Evolutionary conservation across 2,888 invertebrate species (phyloP), one percentile per base, ranked within the genome.

Genomic region (Julus scanicus): DNA sequence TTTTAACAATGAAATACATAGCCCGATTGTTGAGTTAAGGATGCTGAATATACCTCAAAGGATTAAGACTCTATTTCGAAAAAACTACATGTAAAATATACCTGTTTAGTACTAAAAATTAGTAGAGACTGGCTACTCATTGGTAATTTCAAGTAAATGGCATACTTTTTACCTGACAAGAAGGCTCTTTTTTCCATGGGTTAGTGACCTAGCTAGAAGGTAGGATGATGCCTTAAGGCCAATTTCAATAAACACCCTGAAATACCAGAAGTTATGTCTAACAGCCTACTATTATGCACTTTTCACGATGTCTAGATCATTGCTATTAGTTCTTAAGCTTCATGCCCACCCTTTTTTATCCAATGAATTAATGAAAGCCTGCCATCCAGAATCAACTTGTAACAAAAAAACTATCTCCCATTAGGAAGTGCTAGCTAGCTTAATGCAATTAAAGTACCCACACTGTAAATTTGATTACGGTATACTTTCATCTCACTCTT

Each of bases 131-230:
- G 11, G 15, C 11, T 80, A 37, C 37, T 80, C 37, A 37, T 37
- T 37, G 13, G 8, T 37, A 80, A 37, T 80, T 80, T 80, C 11
- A 20, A 37, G 37, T 13, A 37, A 80, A 29, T 37, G 13, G 80
- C 37, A 44, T 15, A 80, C 80, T 37, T 80, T 80, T 80, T 29
- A 29, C 3, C 13, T 29, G 6, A 2, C 37, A 13, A 37, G 37
- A 80, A 20, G 80, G 80, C 13, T 37, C 37, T 13, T 80, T 37
- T 80, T 80, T 37, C 13, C 11, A 80, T 29, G 80, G 80, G 80
- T 80, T 80, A 80, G 80, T 80, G 80, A 80, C 80, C 80, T 37
- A 80, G 80, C 29, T 80, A 80, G 80, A 37, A 80, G 80, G 80
- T 15, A 80, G 9, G 4, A n/a, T n/a, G 44, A 37, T 37, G 80